Conservation (phyloP, 2,797 vertebrate genomes). For the Malacoctenus gilli region DNA sequence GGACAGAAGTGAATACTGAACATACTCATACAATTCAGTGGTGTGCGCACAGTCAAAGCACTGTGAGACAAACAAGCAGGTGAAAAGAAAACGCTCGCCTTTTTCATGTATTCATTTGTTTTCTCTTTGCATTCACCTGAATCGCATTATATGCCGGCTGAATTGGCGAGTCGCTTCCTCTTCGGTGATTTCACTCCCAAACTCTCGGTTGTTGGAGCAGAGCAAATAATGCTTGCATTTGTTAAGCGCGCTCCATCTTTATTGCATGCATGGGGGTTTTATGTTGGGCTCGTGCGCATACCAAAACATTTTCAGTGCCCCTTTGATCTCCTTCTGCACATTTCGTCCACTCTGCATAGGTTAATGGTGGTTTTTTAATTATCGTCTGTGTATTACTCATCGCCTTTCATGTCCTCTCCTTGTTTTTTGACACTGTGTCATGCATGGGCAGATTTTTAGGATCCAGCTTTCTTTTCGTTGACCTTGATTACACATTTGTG, state of each 20-base stretch:
- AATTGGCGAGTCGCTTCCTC: no score
- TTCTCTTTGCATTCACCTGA: no score
- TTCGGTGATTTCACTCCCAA: no score
- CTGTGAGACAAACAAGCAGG: no score
- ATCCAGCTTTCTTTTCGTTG: conserved; percentile 29
- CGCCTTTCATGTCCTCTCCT: conserved; percentile 13
- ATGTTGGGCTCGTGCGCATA: neutral
- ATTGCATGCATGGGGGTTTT: neutral
- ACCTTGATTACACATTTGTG: conserved; percentile 49
- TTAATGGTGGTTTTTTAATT: conserved; percentile 11
- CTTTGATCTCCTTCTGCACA: conserved; percentile 15
- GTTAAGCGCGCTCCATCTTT: neutral
- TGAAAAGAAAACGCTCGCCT: no score
- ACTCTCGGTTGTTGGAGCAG: no score
- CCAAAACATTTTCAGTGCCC: neutral
- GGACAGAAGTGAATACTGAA: neutral
- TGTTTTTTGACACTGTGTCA: neutral
- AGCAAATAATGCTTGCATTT: neutral
- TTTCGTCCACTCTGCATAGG: conserved; percentile 1
- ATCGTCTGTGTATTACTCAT: no score
- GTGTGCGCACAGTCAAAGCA: no score
- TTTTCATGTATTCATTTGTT: no score
- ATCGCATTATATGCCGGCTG: no score
- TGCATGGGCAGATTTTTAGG: conserved; percentile 6
- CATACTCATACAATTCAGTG: neutral